Evolutionary conservation across 2,888 invertebrate genomes (phyloP).

Genomic region (Acleris emargana): DNA sequence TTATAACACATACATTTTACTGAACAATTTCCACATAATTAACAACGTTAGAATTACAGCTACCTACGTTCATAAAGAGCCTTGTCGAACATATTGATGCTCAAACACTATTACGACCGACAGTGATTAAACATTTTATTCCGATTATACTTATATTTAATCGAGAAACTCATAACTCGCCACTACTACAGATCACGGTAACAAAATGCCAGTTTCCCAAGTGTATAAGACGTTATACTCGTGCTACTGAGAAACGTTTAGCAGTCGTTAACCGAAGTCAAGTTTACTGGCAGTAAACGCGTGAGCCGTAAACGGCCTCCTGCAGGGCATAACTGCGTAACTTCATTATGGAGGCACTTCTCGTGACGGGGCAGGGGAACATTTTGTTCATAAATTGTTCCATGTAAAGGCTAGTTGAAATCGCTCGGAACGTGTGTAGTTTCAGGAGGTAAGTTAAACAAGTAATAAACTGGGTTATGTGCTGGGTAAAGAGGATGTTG

Average conservation of each 20-base stretch:
- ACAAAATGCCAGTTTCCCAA: slow-evolving; percentile 8
- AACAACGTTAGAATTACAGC: too few relatives aligned
- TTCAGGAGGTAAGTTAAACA: slow-evolving; percentile 8
- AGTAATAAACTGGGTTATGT: slow-evolving; percentile 3
- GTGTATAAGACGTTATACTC: slow-evolving; percentile 41
- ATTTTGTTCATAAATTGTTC: slow-evolving; percentile 37
- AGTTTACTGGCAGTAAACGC: slow-evolving; percentile 71
- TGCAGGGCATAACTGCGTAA: slow-evolving; percentile 61
- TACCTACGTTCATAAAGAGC: too few relatives aligned
- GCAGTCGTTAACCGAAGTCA: slow-evolving; percentile 60
- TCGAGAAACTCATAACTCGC: not conserved
- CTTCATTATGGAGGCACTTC: slow-evolving; percentile 60
- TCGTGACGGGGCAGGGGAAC: slow-evolving; percentile 24
- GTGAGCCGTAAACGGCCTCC: slow-evolving; percentile 60
- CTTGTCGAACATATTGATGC: too few relatives aligned
- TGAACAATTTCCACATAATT: too few relatives aligned
- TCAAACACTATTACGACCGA: too few relatives aligned
- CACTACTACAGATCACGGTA: not conserved
- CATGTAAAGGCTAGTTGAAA: slow-evolving; percentile 31
- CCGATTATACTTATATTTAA: too few relatives aligned
- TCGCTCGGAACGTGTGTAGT: slow-evolving; percentile 13
- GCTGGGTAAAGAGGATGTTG: not conserved
- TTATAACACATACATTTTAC: too few relatives aligned
- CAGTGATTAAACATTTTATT: too few relatives aligned
- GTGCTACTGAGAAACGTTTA: slow-evolving; percentile 57